phyloP scores from a whole-genome alignment of 1,140 invertebrate species.

The Penaeus vannamei region DNA sequence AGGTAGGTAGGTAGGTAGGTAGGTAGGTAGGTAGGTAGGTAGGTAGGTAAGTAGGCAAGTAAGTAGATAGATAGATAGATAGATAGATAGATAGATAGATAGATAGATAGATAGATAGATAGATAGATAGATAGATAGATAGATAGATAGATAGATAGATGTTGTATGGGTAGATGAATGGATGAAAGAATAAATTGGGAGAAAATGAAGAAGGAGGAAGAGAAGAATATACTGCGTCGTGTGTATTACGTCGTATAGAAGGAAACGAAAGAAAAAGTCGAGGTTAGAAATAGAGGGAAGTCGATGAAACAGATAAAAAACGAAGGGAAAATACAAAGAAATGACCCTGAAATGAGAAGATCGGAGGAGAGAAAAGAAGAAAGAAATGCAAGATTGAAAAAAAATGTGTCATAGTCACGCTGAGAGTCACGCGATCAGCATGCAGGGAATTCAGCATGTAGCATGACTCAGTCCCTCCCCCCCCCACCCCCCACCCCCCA shows the following conservation, averaged over 20 bases:
- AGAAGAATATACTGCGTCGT: neutral
- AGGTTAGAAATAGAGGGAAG: neutral
- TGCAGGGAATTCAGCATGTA: no score
- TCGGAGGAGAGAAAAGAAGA: neutral
- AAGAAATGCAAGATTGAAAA: no score
- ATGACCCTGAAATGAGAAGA: neutral
- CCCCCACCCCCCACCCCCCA: no score
- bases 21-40: neutral
- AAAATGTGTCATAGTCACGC: no score
- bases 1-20: neutral
- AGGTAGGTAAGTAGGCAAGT: neutral
- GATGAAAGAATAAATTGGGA: no score
- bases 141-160: neutral
- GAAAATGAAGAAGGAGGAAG: neutral
- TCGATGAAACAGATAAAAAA: no score
- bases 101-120: neutral
- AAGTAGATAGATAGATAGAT: neutral
- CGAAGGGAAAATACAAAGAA: no score
- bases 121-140: neutral
- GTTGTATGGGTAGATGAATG: neutral
- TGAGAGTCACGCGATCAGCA: no score
- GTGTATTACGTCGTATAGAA: neutral
- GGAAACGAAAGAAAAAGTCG: neutral
- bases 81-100: conserved; percentile 6
- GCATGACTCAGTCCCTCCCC: no score